Evolutionary conservation across 2,797 vertebrate species (phyloP), one percentile per base, ranked within the genome.

Genomic region (Sphenodon punctatus): DNA sequence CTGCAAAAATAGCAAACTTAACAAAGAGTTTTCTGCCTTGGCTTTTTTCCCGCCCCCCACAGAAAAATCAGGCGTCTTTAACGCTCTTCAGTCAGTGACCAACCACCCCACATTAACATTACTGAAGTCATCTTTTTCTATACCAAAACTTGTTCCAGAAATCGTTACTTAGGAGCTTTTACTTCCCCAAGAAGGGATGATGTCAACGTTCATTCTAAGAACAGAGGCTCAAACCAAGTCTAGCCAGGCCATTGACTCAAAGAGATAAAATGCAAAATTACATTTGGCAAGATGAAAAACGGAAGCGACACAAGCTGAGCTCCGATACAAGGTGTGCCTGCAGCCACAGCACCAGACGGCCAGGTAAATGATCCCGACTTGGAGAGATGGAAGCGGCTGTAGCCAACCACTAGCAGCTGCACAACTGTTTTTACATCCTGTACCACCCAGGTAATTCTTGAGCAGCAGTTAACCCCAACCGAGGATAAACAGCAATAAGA

Each of bases 61-160:
- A 25, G 17, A 25, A 39, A 67, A 70, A 53, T 6, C 6, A 9
- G 12, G 8, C 16, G 46, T 46, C 4, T 20, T 27, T n/a, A 2
- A 5, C 51, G 43, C 76, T 14, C 27, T 8, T 32, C 32, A 46
- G 61, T 36, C 6, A 16, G 23, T 45, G 67, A 75, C 87, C 0
- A 8, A 3, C 0, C 6, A 41, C 23, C 67, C 73, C 6, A 51
- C n/a, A n/a, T n/a, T n/a, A n/a, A n/a, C n/a, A 20, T 39, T 45
- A 39, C 14, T 15, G 2, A 73, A 39, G 19, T 20, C 56, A 45
- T 27, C 64, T 51, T 51, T 49, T 51, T 25, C n/a, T 51, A 51
- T 49, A 27, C 49, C 27, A 27, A 27, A 27, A 51, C 16, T 51
- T 51, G n/a, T n/a, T 51, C 51, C 49, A 51, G 25, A n/a, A 51